These are phyloP conservation scores for Cancer borealis DNA, from an alignment of 2,888 invertebrate genomes.

Conservation along the genomic window DNA sequence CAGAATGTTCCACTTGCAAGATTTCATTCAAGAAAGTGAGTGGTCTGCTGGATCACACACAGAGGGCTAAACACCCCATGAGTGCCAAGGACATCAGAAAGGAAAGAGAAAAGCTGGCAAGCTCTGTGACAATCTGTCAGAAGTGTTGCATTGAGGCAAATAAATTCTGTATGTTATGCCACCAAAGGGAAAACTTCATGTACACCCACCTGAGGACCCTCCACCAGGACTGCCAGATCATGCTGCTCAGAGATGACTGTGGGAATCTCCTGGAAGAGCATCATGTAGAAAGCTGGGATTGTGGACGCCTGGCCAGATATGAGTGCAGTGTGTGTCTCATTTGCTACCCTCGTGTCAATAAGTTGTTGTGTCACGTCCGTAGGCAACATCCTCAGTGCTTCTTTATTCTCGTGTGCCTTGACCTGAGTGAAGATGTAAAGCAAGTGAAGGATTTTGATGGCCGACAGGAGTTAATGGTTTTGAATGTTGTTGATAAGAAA, in stretches of 20 bases:
- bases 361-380: conserved; percentile 43
- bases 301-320: background rate
- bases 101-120: conserved; percentile 36
- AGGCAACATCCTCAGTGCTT: conserved; percentile 44
- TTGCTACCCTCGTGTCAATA: background rate
- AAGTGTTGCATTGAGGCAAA: conserved; percentile 52
- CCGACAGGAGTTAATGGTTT: conserved; percentile 42
- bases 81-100: conserved; percentile 38
- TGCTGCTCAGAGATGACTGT: conserved; percentile 36
- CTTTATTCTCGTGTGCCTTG: conserved; percentile 46
- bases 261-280: conserved; percentile 34
- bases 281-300: background rate
- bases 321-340: conserved; percentile 54
- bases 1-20: conserved; percentile 51
- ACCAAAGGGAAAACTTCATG: conserved; percentile 52
- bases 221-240: conserved; percentile 55
- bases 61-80: conserved; percentile 47
- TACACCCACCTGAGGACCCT: conserved; percentile 55
- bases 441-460: conserved; percentile 44
- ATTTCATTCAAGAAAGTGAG: conserved; percentile 55
- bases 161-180: conserved; percentile 58
- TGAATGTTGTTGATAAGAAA: conserved; percentile 6
- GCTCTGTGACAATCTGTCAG: conserved; percentile 44
- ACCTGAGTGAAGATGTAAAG: background rate
- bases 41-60: conserved; percentile 53